Percentiles rank a stretch among this genome's conserved stretches.
Evolutionary conservation across 2,113 vertebrate genomes (phyloP).

Genomic region (Microtus oregoni): DNA sequence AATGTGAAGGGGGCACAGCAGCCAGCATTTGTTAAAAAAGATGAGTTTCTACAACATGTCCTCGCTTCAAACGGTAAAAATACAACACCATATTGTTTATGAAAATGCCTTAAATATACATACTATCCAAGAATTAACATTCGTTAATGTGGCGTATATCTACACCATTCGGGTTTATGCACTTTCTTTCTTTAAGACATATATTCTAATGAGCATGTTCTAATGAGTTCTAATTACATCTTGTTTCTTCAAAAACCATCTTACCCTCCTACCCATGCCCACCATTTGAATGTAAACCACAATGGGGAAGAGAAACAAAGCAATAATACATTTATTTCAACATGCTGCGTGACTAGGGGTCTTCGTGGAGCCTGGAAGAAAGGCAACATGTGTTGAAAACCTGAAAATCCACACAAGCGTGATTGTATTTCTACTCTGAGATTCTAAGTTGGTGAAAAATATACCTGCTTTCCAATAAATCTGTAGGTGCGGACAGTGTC

Average conservation of each 20-base stretch:
- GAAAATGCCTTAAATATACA: conserved; percentile 17
- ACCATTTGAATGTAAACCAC: conserved; percentile 24
- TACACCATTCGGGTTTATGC: not conserved
- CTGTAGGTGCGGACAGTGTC: conserved; percentile 24
- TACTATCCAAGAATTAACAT: not conserved
- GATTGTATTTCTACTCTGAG: not conserved
- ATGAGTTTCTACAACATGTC: not conserved
- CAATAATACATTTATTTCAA: conserved; percentile 36
- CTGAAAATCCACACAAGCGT: conserved; percentile 48
- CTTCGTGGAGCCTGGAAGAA: not conserved
- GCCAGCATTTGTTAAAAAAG: not conserved
- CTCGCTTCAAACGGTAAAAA: not conserved
- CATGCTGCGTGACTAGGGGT: not conserved
- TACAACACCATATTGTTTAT: not conserved
- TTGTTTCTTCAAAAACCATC: not conserved
- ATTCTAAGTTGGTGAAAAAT: conserved; percentile 44
- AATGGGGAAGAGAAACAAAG: conserved; percentile 24
- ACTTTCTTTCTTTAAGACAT: not conserved
- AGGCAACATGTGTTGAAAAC: conserved; percentile 2
- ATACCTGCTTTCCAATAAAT: conserved; percentile 36
- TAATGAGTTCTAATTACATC: conserved; percentile 15
- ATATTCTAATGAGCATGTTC: not conserved
- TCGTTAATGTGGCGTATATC: not conserved
- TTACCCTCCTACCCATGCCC: not conserved
- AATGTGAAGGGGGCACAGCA: not conserved